phyloP scores from a whole-genome alignment of 2,888 invertebrate species.

The Margaritifera margaritifera region DNA sequence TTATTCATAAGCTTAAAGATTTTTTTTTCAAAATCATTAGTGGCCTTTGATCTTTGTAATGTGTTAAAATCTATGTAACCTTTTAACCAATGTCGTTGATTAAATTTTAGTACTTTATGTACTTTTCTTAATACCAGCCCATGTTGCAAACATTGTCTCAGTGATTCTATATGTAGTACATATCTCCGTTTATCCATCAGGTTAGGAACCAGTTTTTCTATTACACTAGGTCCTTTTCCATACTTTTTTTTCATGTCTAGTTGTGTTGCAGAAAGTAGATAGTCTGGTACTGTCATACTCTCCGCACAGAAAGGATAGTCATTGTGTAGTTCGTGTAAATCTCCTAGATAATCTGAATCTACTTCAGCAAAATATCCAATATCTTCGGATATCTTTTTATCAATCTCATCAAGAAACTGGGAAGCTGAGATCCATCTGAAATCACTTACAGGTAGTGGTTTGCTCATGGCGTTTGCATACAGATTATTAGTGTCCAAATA shows the following conservation, averaged over 20 bases:
- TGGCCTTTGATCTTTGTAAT: constrained; percentile 43
- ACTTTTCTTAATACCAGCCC: constrained; percentile 54
- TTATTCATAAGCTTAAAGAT: constrained; percentile 59
- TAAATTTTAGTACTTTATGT: constrained; percentile 65
- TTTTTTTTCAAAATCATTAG: constrained; percentile 65
- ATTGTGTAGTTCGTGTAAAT: constrained; percentile 67
- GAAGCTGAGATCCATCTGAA: constrained; percentile 45
- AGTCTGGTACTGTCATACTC: constrained; percentile 29
- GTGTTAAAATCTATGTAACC: constrained; percentile 62
- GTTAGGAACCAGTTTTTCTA: constrained; percentile 44
- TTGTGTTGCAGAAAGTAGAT: no score
- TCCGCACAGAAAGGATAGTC: constrained; percentile 62
- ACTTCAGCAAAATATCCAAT: constrained; percentile 72
- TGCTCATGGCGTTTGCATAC: constrained; percentile 43
- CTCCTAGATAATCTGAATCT: constrained; percentile 71
- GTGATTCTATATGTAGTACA: constrained; percentile 64
- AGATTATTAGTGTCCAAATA: constrained; percentile 25
- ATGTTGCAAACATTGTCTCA: constrained; percentile 59
- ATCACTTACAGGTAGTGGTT: constrained; percentile 51
- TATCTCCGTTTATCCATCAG: constrained; percentile 49
- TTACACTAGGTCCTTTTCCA: constrained; percentile 22
- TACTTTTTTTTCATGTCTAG: no score
- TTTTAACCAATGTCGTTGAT: constrained; percentile 61
- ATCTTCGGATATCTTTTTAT: constrained; percentile 14
- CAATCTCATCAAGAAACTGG: constrained; percentile 24